Percentiles rank a stretch among this genome's conserved stretches.
phyloP scores from a whole-genome alignment of 2,797 vertebrate genomes.

The Epinephelus awoara region DNA sequence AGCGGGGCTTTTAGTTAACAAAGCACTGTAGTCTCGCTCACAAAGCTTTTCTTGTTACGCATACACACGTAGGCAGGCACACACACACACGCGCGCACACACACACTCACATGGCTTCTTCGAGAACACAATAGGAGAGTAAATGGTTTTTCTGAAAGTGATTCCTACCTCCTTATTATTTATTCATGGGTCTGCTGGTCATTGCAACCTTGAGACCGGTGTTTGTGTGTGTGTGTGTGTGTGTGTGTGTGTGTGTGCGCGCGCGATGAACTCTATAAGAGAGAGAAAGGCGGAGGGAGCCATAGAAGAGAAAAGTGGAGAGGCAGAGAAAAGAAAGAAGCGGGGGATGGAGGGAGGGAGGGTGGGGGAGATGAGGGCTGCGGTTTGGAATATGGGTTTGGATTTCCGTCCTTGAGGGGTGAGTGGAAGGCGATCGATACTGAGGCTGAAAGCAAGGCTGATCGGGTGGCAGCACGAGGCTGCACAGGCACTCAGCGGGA shows the following conservation, averaged over 20 bases:
- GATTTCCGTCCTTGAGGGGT: constrained; percentile 89
- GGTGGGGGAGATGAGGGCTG: constrained; percentile 65
- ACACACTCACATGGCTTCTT: constrained; percentile 67
- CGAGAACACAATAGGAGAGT: constrained; percentile 86
- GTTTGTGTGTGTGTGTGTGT: constrained; percentile 39
- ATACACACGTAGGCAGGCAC: constrained; percentile 22
- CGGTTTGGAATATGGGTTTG: constrained; percentile 80
- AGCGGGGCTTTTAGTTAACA: constrained; percentile 78
- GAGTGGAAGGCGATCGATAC: constrained; percentile 84
- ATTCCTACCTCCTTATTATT: constrained; percentile 88
- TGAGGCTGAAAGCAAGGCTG: constrained; percentile 82
- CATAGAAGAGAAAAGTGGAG: constrained; percentile 69
- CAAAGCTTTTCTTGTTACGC: constrained; percentile 74
- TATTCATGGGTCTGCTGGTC: constrained; percentile 89
- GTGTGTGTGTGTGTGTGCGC: constrained; percentile 14
- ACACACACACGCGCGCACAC: constrained; percentile 18
- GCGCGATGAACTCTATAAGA: constrained; percentile 70
- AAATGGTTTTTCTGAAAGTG: constrained; percentile 89
- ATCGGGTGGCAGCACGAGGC: constrained; percentile 83
- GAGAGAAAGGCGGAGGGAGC: constrained; percentile 58
- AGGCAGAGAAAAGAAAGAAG: constrained; percentile 63
- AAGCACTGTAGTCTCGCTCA: constrained; percentile 70
- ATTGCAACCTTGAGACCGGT: constrained; percentile 86
- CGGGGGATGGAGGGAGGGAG: constrained; percentile 11
- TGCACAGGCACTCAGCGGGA: constrained; percentile 72